Percentiles rank a stretch among this genome's conserved stretches.
Conservation (phyloP, 2,113 vertebrate species). For the Aldabrachelys gigantea region DNA sequence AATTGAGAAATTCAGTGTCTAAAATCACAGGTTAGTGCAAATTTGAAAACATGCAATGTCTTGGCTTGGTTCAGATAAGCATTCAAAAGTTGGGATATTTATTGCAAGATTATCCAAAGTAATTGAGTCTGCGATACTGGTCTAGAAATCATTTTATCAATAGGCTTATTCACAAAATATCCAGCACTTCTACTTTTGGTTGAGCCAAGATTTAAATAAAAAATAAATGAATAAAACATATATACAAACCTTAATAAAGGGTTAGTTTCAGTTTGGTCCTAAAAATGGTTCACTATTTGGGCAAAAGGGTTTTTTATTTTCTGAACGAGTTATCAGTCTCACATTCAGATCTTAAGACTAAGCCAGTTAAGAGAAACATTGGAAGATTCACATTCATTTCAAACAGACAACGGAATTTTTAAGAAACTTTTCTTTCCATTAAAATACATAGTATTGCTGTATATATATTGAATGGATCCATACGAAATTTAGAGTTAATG, state of each 20-base stretch:
- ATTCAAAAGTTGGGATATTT: background rate
- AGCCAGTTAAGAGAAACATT: background rate
- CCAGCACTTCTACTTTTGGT: background rate
- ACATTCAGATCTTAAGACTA: background rate
- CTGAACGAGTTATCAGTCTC: background rate
- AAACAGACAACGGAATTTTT: background rate
- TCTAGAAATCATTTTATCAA: background rate
- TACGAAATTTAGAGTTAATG: background rate
- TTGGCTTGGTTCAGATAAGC: background rate
- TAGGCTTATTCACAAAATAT: background rate
- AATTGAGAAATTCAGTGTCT: background rate
- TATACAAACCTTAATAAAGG: background rate
- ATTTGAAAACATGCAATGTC: background rate
- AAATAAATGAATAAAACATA: background rate
- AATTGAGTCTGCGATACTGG: background rate
- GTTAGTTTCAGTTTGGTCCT: background rate
- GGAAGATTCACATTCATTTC: background rate
- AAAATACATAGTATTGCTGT: background rate
- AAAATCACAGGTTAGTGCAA: background rate
- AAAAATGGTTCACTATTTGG: background rate
- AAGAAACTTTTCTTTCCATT: background rate
- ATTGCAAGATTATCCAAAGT: background rate
- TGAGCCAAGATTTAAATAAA: background rate
- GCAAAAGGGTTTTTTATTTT: background rate
- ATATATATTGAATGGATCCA: background rate